Evolutionary conservation across 2,113 vertebrate genomes (phyloP), one percentile per base, ranked within the genome.

Genomic region (Strigops habroptila): DNA sequence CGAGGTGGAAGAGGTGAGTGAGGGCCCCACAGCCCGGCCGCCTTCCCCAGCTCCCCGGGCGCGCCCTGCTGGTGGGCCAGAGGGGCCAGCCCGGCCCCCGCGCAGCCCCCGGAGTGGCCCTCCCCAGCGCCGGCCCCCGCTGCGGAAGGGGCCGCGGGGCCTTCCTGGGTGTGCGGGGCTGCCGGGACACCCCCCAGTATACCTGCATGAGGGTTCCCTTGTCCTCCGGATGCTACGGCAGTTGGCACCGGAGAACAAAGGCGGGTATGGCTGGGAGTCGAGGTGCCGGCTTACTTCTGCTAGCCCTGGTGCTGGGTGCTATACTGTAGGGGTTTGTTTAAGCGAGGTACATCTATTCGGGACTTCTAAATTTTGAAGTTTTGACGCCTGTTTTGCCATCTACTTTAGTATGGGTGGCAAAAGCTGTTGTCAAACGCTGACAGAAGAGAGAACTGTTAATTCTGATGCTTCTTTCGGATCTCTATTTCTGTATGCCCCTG

Each of bases 1-100:
- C 93, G 99, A 99, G 60, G 99, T 99, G 84, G 99, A 99, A 97
- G 99, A 99, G 99, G 99, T 99, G 95, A 97, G 98, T 70, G 71
- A 65, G 79, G 46, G 51, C 52, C 15, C 21, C 7, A 81, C 73
- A 12, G 59, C 28, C 5, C 35, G 12, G 67, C 7, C 28, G 4
- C 33, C 48, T 5, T 16, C 31, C 27, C n/a, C 41, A 6, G 27
- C 35, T 43, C 15, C 10, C 68, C 37, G 14, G 41, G 41, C 44
- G 28, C 80, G 55, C 67, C 65, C 83, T 55, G 88, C 64, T 18
- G 19, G 31, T n/a, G 55, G 55, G 14, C 46, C 10, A 33, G 9
- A 37, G 62, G 33, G 49, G 31, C 55, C 31, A 22, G 31, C 1
- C 19, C 12, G 31, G n/a, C 30, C 25, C 44, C 48, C 14, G 12